phyloP scores from a whole-genome alignment of 1,140 invertebrate genomes.

The Globodera ellingtonae region DNA sequence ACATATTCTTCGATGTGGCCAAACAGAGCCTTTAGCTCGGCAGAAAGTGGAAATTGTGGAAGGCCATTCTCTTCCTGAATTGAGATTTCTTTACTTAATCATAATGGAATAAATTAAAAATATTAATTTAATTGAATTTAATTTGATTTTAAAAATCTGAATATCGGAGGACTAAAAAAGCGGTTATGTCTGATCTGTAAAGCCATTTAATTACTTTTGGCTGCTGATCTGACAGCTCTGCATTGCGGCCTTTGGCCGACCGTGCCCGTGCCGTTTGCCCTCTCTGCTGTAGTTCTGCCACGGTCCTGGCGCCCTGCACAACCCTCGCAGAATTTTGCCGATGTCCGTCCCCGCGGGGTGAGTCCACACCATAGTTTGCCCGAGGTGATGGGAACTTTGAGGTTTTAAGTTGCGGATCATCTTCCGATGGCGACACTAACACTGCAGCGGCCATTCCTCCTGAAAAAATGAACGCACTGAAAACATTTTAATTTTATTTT shows the following conservation, averaged over 20 bases:
- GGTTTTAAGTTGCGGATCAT: not conserved
- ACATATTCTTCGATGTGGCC: conserved; percentile 38
- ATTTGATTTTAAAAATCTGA: too few species aligned
- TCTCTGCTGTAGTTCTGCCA: not conserved
- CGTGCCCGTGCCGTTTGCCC: not conserved
- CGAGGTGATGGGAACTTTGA: not conserved
- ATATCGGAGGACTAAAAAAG: not conserved
- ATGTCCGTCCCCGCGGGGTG: not conserved
- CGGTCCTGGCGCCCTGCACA: conserved; percentile 20
- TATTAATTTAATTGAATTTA: too few species aligned
- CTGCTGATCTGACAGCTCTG: not conserved
- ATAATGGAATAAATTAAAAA: too few species aligned
- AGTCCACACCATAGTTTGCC: not conserved
- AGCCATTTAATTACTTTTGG: not conserved
- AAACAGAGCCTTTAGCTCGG: conserved; percentile 46
- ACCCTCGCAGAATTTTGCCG: not conserved
- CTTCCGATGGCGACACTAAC: not conserved
- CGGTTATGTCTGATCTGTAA: not conserved
- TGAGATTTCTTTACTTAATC: not conserved
- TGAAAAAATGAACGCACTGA: conserved; percentile 3
- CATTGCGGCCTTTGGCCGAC: conserved; percentile 5
- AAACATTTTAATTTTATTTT: conserved; percentile 17
- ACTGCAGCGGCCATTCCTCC: conserved; percentile 42
- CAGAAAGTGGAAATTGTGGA: conserved; percentile 36
- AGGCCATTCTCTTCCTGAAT: not conserved